Evolutionary conservation across 2,113 vertebrate genomes (phyloP).

Genomic region (Menura novaehollandiae): DNA sequence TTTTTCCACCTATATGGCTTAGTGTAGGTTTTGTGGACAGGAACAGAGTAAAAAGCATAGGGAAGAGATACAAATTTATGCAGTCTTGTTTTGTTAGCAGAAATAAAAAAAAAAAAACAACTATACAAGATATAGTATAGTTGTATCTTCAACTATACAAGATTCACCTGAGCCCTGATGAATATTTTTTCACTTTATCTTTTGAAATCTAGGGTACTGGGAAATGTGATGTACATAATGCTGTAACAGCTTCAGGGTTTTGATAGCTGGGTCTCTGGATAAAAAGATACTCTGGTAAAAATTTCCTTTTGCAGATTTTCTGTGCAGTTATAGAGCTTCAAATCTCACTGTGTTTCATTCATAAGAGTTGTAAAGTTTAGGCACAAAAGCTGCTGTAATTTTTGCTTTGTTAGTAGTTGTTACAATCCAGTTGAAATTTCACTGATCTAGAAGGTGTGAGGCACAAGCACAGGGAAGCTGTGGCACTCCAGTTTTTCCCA

Average conservation of each 20-base stretch:
- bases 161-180: rapidly evolving
- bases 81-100: not conserved
- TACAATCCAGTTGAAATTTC: not conserved
- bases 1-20: not conserved
- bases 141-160: not conserved
- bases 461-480: not conserved
- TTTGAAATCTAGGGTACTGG: not conserved
- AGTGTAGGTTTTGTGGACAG: not conserved
- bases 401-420: not conserved
- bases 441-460: not conserved
- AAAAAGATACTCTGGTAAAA: not conserved
- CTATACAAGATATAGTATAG: not conserved
- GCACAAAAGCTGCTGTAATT: not conserved
- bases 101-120: not conserved
- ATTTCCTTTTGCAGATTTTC: not conserved
- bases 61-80: not conserved
- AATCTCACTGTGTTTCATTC: not conserved
- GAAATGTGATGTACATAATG: not conserved
- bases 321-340: not conserved
- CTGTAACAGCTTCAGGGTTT: not conserved
- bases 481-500: not conserved
- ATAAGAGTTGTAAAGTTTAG: not conserved
- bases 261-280: not conserved
- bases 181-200: not conserved
- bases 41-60: not conserved